Evolutionary conservation across 1,140 invertebrate species (phyloP).

Genomic region (Meloidogyne chitwoodi): DNA sequence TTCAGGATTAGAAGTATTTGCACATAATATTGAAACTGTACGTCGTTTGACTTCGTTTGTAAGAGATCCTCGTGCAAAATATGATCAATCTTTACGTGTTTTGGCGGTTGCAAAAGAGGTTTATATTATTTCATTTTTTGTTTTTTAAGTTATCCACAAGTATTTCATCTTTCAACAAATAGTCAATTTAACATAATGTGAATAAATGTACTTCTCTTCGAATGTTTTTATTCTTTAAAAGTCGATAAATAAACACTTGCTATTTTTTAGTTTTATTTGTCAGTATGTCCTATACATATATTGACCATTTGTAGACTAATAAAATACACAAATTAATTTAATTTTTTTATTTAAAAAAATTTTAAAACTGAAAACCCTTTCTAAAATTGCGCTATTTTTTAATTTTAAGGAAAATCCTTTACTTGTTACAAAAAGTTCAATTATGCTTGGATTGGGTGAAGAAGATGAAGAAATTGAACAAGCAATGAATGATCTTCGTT

Average conservation of each 20-base stretch:
- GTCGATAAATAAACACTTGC: not conserved
- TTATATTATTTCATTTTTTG: too few relatives aligned
- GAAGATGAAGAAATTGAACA: conserved; percentile 81
- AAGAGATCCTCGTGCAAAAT: conserved; percentile 78
- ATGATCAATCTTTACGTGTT: conserved; percentile 78
- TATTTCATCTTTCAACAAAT: too few relatives aligned
- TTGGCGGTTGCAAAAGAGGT: conserved; percentile 71
- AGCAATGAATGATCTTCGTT: conserved; percentile 70
- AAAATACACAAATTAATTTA: too few relatives aligned
- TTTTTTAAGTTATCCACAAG: too few relatives aligned
- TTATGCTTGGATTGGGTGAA: conserved; percentile 96
- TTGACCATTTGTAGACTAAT: too few relatives aligned
- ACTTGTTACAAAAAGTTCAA: conserved; percentile 91
- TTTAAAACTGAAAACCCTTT: too few relatives aligned
- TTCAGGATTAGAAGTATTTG: conserved; percentile 79
- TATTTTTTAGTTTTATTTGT: not conserved
- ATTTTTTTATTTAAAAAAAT: too few relatives aligned
- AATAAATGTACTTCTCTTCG: too few relatives aligned
- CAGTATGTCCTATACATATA: too few relatives aligned
- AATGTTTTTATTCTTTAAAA: too few relatives aligned
- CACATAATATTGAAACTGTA: conserved; percentile 91
- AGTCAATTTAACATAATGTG: too few relatives aligned
- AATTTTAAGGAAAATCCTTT: conserved; percentile 64
- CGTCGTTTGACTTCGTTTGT: conserved; percentile 71
- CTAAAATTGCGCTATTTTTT: too few relatives aligned